These are phyloP conservation scores for Brachypalpus laphriformis DNA, from an alignment of 2,888 invertebrate genomes.

Conservation along the genomic window DNA sequence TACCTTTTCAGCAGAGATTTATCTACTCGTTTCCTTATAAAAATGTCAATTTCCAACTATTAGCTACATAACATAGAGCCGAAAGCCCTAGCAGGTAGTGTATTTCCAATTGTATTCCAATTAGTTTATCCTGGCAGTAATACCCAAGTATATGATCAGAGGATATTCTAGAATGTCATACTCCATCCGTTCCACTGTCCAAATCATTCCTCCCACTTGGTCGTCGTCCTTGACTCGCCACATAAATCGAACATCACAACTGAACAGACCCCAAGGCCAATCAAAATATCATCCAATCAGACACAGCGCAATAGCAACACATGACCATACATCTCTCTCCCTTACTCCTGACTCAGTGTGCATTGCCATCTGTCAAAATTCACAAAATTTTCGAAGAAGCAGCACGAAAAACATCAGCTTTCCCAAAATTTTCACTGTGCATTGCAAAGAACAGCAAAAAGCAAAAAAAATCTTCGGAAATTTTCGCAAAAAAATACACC, in stretches of 20 bases:
- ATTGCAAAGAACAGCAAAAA: conserved; percentile 41
- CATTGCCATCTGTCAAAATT: conserved; percentile 71
- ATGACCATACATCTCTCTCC: background rate
- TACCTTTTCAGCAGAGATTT: too few species aligned
- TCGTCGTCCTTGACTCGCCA: too few species aligned
- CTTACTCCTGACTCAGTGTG: conserved; percentile 59
- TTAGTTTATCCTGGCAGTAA: too few species aligned
- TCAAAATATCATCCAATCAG: conserved; percentile 43
- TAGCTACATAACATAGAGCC: too few species aligned
- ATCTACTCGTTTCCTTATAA: too few species aligned
- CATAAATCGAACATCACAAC: background rate
- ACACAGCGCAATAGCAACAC: conserved; percentile 56
- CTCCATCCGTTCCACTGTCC: background rate
- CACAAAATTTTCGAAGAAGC: conserved; percentile 66
- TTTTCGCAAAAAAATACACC: conserved; percentile 33
- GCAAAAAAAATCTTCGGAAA: conserved; percentile 45
- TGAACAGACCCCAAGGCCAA: conserved; percentile 63
- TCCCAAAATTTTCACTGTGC: conserved; percentile 71
- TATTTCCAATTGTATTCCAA: too few species aligned
- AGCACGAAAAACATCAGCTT: conserved; percentile 73
- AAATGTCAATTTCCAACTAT: too few species aligned
- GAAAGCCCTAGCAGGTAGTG: too few species aligned
- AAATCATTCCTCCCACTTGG: background rate
- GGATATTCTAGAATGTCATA: too few species aligned
- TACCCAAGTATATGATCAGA: too few species aligned